Evolutionary conservation across 2,113 vertebrate species (phyloP), one percentile per base, ranked within the genome.

Genomic region (Calidris pugnax): DNA sequence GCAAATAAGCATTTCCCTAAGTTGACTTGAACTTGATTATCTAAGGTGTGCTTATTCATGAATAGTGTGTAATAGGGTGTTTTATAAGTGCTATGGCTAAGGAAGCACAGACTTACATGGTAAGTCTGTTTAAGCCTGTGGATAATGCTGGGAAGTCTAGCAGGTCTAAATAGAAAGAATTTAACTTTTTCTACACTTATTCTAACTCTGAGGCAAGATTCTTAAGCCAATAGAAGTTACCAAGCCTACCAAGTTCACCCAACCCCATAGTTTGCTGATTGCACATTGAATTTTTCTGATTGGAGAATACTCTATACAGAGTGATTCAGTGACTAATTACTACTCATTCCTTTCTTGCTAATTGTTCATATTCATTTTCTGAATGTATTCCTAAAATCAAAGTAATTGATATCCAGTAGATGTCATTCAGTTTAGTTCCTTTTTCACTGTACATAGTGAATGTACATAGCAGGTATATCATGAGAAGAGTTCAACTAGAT

Each of bases 31-130:
- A 14, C 12, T 28, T 39, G 1, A 8, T 51, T 89, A 19, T 17
- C 26, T 74, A 2, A 2, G 0, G 13, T 24, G 55, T 10, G 9
- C 17, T 32, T 50, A 59, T 68, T 75, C 5, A 45, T 2, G 2
- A 50, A 5, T 12, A 26, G 22, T 51, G 21, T 63, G 9, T 33
- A 55, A 66, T 35, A 14, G 23, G 12, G 2, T 59, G 7, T 66
- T 22, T 18, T 41, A 6, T 16, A 23, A 67, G 10, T 59, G 27
- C 0, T 37, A 45, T n/a, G 23, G 18, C 5, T 37, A 37, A 82
- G 7, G 26, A 77, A 91, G 24, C 8, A 19, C 7, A 39, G 74
- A 22, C 20, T 47, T 56, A 55, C 50, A 14, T 20, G 9, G 41
- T 53, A 77, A 8, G 6, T 76, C 13, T n/a, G 4, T 51, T 55